phyloP scores from a whole-genome alignment of 2,888 invertebrate genomes.

The Drosophila nr. perissopoda region DNA sequence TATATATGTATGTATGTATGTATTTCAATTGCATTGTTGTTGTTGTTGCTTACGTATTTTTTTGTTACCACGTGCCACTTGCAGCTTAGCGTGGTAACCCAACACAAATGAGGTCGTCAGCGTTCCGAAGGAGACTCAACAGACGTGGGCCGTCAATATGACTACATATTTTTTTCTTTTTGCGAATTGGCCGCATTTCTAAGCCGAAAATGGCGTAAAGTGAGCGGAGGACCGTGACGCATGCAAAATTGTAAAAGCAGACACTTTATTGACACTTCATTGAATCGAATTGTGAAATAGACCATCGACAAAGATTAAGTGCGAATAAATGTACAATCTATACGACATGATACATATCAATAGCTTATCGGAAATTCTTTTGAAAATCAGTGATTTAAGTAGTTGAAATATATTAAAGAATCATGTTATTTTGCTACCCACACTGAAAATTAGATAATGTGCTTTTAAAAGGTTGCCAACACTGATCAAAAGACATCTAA shows the following conservation, averaged over 20 bases:
- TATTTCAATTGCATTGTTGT: constrained; percentile 33
- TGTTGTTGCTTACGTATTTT: not conserved
- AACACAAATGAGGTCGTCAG: constrained; percentile 50
- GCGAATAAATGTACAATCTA: constrained; percentile 28
- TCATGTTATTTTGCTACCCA: not conserved
- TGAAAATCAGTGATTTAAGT: not conserved
- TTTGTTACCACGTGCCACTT: constrained; percentile 65
- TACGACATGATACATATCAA: constrained; percentile 1
- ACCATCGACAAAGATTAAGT: constrained; percentile 36
- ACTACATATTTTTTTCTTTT: constrained; percentile 6
- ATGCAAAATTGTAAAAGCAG: constrained; percentile 42
- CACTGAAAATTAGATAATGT: not conserved
- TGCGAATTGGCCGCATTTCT: constrained; percentile 58
- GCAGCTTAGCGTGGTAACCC: constrained; percentile 60
- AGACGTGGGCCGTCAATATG: constrained; percentile 44
- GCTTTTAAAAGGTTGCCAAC: not conserved
- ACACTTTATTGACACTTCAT: constrained; percentile 49
- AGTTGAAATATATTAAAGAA: not conserved
- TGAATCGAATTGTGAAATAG: constrained; percentile 30
- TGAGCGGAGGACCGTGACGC: constrained; percentile 44
- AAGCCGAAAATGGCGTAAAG: constrained; percentile 33
- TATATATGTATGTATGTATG: not conserved
- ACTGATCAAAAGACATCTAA: not conserved
- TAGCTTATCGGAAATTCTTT: constrained; percentile 1
- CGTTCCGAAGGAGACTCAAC: constrained; percentile 36